Base-by-base conservation (phyloP, 53 echinoderm and acorn worm species). In the Astropecten irregularis region DNA sequence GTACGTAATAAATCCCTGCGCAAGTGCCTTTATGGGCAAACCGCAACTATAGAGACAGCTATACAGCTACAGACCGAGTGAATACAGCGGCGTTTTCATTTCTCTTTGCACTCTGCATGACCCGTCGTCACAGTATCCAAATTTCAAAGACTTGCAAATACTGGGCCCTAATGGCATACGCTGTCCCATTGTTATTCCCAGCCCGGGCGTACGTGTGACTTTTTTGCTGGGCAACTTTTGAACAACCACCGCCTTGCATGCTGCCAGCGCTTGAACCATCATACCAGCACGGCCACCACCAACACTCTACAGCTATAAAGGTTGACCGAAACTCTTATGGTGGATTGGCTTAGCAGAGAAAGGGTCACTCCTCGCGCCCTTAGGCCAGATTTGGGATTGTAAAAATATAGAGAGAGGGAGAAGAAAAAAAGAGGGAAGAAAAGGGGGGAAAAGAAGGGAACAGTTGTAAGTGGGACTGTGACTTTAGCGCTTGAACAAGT, bases 51-150 rank as follows among this genome's bases (percentile, higher is more conserved):
- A 76, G 40, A 56, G 56, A 38, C 47, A 8, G 8, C n/a, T n/a
- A n/a, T n/a, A n/a, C n/a, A 9, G 47, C 8, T 9, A 46, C 8
- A 46, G 47, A 65, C 35, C 76, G 56, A 76, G 58, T 40, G 56
- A 57, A 57, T 21, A 40, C 55, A n/a, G n/a, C n/a, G 58, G 56
- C 76, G 26, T 76, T 60, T 79, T 42, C 63, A 29, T 42, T 44
- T 79, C 79, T 79, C 61, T 62, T 60, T 79, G 79, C 79, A 60
- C 79, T 79, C 79, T 79, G 32, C 46, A 11, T 79, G 79, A 79
- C 79, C 79, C 79, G 79, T 48, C 79, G 79, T 33, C 79, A 79
- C 79, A 79, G 79, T 79, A 79, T 79, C 79, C 44, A 62, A 79
- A 79, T 48, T 79, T 79, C 61, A 79, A 79, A 62, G 47, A 62